phyloP scores from a whole-genome alignment of 1,140 invertebrate genomes.

The Papilio polyxenes region DNA sequence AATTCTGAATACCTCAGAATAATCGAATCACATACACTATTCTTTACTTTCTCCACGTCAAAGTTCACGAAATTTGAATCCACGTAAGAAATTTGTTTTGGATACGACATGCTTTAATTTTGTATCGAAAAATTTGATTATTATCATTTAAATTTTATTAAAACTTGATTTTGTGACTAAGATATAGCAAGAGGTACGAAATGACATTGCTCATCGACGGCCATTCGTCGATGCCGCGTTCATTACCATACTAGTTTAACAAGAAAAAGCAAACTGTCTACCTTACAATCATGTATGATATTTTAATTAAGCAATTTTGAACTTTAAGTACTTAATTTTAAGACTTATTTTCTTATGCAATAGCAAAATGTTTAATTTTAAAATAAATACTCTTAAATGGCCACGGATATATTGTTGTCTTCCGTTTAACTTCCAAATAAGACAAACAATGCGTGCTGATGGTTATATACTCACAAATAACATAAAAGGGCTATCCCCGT shows the following conservation, averaged over 20 bases:
- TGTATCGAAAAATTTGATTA: background rate
- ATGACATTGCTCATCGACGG: slow-evolving; percentile 36
- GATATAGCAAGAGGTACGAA: slow-evolving; percentile 14
- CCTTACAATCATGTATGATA: slow-evolving; percentile 2
- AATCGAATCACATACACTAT: background rate
- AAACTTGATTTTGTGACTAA: slow-evolving; percentile 29
- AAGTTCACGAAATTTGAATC: background rate
- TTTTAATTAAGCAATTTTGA: background rate
- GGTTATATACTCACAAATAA: slow-evolving; percentile 14
- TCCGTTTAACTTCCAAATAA: slow-evolving; percentile 20
- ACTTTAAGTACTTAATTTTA: background rate
- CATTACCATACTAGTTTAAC: slow-evolving; percentile 52
- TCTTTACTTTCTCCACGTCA: background rate
- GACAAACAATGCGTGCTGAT: background rate
- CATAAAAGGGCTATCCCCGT: slow-evolving; percentile 32
- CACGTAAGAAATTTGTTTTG: background rate
- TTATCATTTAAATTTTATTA: slow-evolving; percentile 7
- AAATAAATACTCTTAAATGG: slow-evolving; percentile 9
- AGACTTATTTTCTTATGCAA: background rate
- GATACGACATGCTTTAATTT: slow-evolving; percentile 9
- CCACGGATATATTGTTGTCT: background rate
- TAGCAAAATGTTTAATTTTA: background rate
- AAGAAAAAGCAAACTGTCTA: slow-evolving; percentile 27
- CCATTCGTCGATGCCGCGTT: slow-evolving; percentile 37
- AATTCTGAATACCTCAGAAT: background rate